A percentile compares a stretch with the other conserved stretches of the same genome.
Conservation (phyloP, 1,140 invertebrate species). For the Procambarus clarkii region DNA sequence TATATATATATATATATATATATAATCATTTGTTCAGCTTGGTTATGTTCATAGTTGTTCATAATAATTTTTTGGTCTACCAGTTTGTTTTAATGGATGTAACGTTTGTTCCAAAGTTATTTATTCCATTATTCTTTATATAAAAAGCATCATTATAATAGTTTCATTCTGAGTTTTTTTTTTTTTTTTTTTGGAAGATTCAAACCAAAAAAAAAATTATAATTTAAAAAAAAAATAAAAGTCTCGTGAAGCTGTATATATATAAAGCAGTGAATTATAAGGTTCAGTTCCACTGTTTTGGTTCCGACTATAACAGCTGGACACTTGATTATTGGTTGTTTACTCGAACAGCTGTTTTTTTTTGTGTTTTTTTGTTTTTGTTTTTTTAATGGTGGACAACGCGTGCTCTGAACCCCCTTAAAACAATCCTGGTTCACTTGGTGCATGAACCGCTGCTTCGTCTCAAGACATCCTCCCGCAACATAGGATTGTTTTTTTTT, state of each 20-base stretch:
- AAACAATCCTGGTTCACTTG: background rate
- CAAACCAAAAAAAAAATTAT: background rate
- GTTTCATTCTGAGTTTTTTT: background rate
- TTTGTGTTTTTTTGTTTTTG: background rate
- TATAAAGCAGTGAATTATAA: background rate
- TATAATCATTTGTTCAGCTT: background rate
- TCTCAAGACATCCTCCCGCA: background rate
- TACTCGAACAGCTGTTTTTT: background rate
- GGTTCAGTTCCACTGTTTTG: background rate
- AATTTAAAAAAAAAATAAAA: background rate
- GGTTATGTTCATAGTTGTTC: constrained; percentile 1
- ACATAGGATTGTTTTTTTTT: background rate
- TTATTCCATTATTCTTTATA: no score
- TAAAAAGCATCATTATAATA: background rate
- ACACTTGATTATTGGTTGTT: no score
- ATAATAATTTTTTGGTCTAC: background rate
- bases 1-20: constrained; percentile 33
- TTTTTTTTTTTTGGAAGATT: no score
- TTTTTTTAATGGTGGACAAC: background rate
- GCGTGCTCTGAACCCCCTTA: background rate
- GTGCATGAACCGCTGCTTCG: constrained; percentile 46
- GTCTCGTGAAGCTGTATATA: background rate
- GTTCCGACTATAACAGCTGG: no score
- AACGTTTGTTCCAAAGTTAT: background rate
- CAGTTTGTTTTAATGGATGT: constrained; percentile 16